Conservation (phyloP, 2,888 invertebrate genomes). For the Acheta domesticus region DNA sequence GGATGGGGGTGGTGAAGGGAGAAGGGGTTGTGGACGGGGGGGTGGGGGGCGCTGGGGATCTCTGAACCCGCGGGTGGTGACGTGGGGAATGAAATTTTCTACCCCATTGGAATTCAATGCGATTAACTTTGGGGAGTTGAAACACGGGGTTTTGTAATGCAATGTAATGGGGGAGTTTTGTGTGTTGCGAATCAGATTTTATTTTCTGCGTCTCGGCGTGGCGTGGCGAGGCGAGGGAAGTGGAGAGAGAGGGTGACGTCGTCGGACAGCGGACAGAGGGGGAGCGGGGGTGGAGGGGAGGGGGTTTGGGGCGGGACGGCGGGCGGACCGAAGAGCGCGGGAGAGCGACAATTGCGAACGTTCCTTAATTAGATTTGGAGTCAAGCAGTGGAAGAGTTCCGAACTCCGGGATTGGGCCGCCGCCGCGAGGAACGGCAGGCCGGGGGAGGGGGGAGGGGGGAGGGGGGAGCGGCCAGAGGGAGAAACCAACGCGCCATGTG, state of each 20-base stretch:
- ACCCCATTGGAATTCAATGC: slow-evolving; percentile 53
- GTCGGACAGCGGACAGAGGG: slow-evolving; percentile 22
- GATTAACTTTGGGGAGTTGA: slow-evolving; percentile 44
- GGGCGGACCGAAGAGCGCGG: not conserved
- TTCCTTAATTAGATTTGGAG: slow-evolving; percentile 37
- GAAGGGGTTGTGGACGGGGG: not conserved
- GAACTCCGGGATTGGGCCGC: slow-evolving; percentile 9
- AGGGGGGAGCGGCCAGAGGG: slow-evolving; percentile 21
- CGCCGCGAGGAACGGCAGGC: not conserved
- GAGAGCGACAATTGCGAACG: slow-evolving; percentile 31
- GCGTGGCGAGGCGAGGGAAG: not conserved
- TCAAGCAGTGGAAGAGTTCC: slow-evolving; percentile 35
- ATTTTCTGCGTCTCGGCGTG: slow-evolving; percentile 32
- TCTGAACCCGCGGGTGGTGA: slow-evolving; percentile 36
- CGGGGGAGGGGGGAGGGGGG: not conserved
- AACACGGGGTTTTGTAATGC: slow-evolving; percentile 33
- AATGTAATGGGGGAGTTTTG: slow-evolving; percentile 36
- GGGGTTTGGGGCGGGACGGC: slow-evolving; percentile 25
- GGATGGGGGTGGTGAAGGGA: slow-evolving; percentile 21
- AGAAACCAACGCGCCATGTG: slow-evolving; percentile 20
- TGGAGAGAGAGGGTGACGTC: not conserved
- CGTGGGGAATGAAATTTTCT: slow-evolving; percentile 51
- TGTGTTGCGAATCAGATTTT: slow-evolving; percentile 39
- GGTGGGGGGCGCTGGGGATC: slow-evolving; percentile 20
- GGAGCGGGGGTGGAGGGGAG: slow-evolving; percentile 23